A percentile compares a stretch with the other conserved stretches of the same genome.
These are phyloP conservation scores for Hyperoodon ampullatus DNA, from an alignment of 2,113 vertebrate species.

Conservation along the genomic window DNA sequence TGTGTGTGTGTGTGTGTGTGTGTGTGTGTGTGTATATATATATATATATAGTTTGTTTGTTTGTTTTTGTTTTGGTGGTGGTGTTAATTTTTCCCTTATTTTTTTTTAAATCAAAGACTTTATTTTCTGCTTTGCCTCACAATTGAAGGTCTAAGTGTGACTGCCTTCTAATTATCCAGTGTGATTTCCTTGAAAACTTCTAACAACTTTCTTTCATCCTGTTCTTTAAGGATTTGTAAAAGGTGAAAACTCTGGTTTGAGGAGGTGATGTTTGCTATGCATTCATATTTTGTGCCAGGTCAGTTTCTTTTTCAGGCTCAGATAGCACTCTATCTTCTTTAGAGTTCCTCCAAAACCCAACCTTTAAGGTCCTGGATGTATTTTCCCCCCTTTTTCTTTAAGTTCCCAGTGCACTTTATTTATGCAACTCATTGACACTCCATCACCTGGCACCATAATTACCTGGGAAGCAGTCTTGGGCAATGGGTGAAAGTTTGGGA, in stretches of 20 bases:
- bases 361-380: not conserved
- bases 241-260: not conserved
- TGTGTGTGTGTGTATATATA: too few species aligned
- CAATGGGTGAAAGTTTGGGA: not conserved
- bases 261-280: not conserved
- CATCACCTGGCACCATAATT: not conserved
- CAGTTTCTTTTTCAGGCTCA: not conserved
- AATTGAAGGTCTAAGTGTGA: conserved; percentile 1
- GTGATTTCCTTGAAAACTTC: not conserved
- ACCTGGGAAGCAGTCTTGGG: not conserved
- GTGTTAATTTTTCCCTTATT: not conserved
- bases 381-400: not conserved
- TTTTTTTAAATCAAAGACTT: conserved; percentile 61
- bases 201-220: not conserved
- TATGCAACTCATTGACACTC: not conserved
- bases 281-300: not conserved
- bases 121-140: conserved; percentile 45
- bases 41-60: too few species aligned
- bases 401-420: not conserved
- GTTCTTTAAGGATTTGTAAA: not conserved
- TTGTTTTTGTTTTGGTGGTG: not conserved
- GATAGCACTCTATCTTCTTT: not conserved
- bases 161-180: too few species aligned
- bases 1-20: too few species aligned
- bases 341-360: not conserved